Evolutionary conservation across 1,140 invertebrate species (phyloP), one percentile per base, ranked within the genome.

Genomic region (Macrobrachium nipponense): DNA sequence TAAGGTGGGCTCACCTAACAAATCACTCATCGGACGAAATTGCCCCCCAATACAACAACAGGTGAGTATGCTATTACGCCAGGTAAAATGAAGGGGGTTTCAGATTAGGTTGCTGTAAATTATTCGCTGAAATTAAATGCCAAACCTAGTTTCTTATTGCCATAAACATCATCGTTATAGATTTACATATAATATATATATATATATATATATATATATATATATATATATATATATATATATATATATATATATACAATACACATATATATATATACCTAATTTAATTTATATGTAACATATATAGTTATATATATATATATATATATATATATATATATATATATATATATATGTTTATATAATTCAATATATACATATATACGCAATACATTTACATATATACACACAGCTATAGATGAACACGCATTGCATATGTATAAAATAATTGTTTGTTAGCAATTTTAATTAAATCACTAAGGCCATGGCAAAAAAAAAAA

Each of bases 221-320:
- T 18, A 68, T 68, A 68, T 68, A 68, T 68, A 68, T 23, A 68
- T 68, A 68, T 68, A 68, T 68, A 68, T 68, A 68, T 68, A 68
- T 68, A 68, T 23, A 68, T 70, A 70, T 70, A 23, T 12, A 70
- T 70, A 70, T 70, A 12, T 70, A 27, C 0, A 27, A 27, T 36
- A 27, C 27, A 17, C 27, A 36, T 70, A 17, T 70, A 27, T 36
- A 27, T 68, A 20, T 68, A 20, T 18, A 8, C 20, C 3, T 68
- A 20, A 15, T 1, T 66, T 11, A 23, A n/a, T 68, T 2, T 68
- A n/a, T 68, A 27, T 68, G 3, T 68, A n/a, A 27, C 18, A n/a
- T 68, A n/a, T 68, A n/a, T 68, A 27, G n/a, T n/a, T 68, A n/a
- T 20, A n/a, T n/a, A n/a, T 68, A n/a, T 68, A 27, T n/a, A n/a